A percentile compares a stretch with the other conserved stretches of the same genome.
phyloP scores from a whole-genome alignment of 1,140 invertebrate species.

The Calephelis nemesis region DNA sequence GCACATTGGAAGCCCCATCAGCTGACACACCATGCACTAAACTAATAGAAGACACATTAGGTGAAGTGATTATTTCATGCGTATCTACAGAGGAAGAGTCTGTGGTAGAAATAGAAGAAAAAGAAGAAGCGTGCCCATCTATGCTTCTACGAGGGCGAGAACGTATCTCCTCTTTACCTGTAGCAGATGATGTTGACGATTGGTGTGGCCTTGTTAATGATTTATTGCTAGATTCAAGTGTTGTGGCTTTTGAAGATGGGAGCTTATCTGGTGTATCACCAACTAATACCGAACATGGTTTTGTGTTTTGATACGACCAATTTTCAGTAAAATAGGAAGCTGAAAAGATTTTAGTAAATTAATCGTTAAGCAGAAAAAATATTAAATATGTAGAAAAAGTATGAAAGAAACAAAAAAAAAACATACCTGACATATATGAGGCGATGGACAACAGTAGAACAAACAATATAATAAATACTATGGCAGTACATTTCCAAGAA shows the following conservation, averaged over 20 bases:
- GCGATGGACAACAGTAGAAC: conserved; percentile 89
- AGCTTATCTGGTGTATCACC: conserved; percentile 85
- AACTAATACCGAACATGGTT: conserved; percentile 90
- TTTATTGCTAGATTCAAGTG: conserved; percentile 81
- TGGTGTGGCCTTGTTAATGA: conserved; percentile 80
- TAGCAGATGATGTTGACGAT: conserved; percentile 62
- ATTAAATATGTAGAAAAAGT: neutral
- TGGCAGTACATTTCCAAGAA: conserved; percentile 94
- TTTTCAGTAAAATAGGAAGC: conserved; percentile 87
- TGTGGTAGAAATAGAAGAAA: conserved; percentile 65
- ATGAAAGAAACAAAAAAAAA: neutral
- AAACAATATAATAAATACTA: conserved; percentile 90
- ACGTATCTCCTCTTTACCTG: conserved; percentile 81
- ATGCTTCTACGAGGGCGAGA: conserved; percentile 83
- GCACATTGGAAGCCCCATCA: conserved; percentile 35
- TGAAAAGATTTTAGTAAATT: conserved; percentile 63
- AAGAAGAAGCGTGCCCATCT: conserved; percentile 81
- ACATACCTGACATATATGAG: conserved; percentile 91
- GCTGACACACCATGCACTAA: conserved; percentile 73
- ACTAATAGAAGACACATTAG: conserved; percentile 66
- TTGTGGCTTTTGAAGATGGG: conserved; percentile 82
- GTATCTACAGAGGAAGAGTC: conserved; percentile 69
- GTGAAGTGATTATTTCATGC: conserved; percentile 70
- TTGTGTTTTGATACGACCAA: conserved; percentile 88
- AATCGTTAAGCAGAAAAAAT: conserved; percentile 14